A percentile compares a stretch with the other conserved stretches of the same genome.
Conservation (phyloP, 2,888 invertebrate genomes). For the Leptopilina myrica region DNA sequence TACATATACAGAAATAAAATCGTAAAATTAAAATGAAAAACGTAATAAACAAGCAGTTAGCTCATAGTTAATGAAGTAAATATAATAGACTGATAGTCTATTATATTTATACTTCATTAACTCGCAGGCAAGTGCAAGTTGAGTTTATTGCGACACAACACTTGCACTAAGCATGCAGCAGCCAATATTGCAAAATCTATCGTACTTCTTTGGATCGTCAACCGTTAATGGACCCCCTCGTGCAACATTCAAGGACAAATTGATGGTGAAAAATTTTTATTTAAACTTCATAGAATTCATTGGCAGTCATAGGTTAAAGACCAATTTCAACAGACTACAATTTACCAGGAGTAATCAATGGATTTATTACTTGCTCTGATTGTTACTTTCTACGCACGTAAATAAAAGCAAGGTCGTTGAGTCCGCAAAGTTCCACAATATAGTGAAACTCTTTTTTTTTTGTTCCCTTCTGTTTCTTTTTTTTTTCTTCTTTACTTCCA, state of each 20-base stretch:
- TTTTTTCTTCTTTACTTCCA: background rate
- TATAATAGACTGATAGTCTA: conserved; percentile 22
- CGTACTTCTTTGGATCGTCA: conserved; percentile 60
- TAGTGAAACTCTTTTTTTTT: background rate
- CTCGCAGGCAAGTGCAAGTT: background rate
- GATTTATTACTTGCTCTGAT: conserved; percentile 27
- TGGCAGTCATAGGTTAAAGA: conserved; percentile 52
- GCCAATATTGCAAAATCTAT: conserved; percentile 59
- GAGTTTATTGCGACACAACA: conserved; percentile 55
- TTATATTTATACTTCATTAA: background rate
- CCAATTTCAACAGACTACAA: conserved; percentile 43
- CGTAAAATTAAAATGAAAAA: too few species aligned
- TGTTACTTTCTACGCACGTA: conserved; percentile 19
- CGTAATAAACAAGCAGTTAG: conserved; percentile 45
- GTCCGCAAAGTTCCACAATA: conserved; percentile 11
- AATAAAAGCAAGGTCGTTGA: conserved; percentile 22
- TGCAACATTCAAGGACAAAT: conserved; percentile 55
- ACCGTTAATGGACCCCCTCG: conserved; percentile 53
- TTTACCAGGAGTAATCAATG: conserved; percentile 23
- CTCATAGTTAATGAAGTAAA: conserved; percentile 28
- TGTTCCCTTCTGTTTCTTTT: too few species aligned
- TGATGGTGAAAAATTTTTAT: conserved; percentile 47
- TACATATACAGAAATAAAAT: too few species aligned
- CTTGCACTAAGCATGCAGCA: conserved; percentile 54
- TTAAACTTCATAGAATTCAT: conserved; percentile 37